Evolutionary conservation across 2,888 invertebrate species (phyloP), one percentile per base, ranked within the genome.

Genomic region (Hirtodrosophila histrioides): DNA sequence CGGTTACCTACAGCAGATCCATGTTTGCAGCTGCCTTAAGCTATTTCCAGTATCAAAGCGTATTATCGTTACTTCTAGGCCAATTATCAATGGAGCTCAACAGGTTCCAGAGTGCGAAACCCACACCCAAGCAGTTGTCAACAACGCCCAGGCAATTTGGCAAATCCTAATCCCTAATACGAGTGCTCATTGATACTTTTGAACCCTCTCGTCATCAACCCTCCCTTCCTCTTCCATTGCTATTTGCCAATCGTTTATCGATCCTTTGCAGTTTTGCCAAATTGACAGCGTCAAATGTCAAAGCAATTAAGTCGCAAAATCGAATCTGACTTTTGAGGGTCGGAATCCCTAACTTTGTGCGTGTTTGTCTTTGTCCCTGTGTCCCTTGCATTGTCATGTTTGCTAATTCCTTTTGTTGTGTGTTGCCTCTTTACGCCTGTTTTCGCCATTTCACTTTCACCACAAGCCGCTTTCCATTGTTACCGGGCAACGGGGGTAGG

Each of bases 231-330:
- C 8, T 39, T 44, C 29, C 40, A 17, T 33, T 43, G 41, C 33
- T 45, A 36, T 45, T 63, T 72, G 74, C 78, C 78, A 87, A 82
- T 85, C 82, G 71, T 35, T 55, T 58, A 82, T 82, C 74, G 88
- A 85, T 69, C 56, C 61, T 41, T 67, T 63, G 60, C 78, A 61
- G 74, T 62, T 72, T 76, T 78, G 79, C 69, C 69, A 66, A 83
- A 85, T 82, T 70, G 67, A 53, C 72, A 71, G 88, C 65, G 78
- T 88, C 84, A 88, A 86, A 86, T 85, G 88, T 85, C 84, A 86
- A 75, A 83, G 58, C 84, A 85, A 85, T 85, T 88, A 85, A 83
- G 79, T 82, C 70, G 69, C 87, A 73, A 78, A 81, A 67, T 86
- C 74, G 69, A 67, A 58, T 63, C 37, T n/a, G 46, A 62, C 44